A percentile compares a stretch with the other conserved stretches of the same genome.
phyloP scores from a whole-genome alignment of 2,888 invertebrate genomes.

The Drosophila merina region DNA sequence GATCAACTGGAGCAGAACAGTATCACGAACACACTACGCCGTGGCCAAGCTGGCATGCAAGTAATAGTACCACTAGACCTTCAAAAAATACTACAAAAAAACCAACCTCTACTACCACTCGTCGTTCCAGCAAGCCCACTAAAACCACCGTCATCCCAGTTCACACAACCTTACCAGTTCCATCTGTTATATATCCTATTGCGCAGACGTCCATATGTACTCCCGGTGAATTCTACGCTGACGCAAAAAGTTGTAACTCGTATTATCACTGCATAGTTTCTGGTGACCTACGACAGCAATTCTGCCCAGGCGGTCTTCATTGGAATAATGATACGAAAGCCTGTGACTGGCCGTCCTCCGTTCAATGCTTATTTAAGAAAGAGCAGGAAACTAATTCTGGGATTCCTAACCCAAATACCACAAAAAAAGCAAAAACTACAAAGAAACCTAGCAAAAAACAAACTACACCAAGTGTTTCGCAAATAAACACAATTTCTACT shows the following conservation, averaged over 20 bases:
- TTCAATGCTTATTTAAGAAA: slow-evolving; percentile 86
- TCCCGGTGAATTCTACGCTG: slow-evolving; percentile 86
- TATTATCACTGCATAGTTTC: slow-evolving; percentile 90
- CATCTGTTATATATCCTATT: slow-evolving; percentile 84
- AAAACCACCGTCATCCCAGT: slow-evolving; percentile 60
- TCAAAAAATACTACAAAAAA: slow-evolving; percentile 53
- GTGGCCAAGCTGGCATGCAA: slow-evolving; percentile 76
- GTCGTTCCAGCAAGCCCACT: slow-evolving; percentile 63
- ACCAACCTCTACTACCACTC: slow-evolving; percentile 61
- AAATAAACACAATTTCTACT: background rate
- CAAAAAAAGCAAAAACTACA: slow-evolving; percentile 48
- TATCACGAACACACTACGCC: slow-evolving; percentile 79
- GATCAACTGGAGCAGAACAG: slow-evolving; percentile 68
- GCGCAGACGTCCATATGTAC: slow-evolving; percentile 81
- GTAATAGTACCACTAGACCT: slow-evolving; percentile 62
- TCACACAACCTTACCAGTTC: slow-evolving; percentile 83
- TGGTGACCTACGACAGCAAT: slow-evolving; percentile 89
- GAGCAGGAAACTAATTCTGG: slow-evolving; percentile 22
- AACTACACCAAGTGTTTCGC: slow-evolving; percentile 32
- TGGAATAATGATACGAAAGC: slow-evolving; percentile 89
- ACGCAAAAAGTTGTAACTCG: slow-evolving; percentile 89
- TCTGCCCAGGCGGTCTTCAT: slow-evolving; percentile 92
- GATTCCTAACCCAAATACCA: slow-evolving; percentile 3
- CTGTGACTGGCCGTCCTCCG: slow-evolving; percentile 92
- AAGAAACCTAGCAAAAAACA: slow-evolving; percentile 54